Conservation (phyloP, 2,888 invertebrate species). For the Ormyrus labotus region DNA sequence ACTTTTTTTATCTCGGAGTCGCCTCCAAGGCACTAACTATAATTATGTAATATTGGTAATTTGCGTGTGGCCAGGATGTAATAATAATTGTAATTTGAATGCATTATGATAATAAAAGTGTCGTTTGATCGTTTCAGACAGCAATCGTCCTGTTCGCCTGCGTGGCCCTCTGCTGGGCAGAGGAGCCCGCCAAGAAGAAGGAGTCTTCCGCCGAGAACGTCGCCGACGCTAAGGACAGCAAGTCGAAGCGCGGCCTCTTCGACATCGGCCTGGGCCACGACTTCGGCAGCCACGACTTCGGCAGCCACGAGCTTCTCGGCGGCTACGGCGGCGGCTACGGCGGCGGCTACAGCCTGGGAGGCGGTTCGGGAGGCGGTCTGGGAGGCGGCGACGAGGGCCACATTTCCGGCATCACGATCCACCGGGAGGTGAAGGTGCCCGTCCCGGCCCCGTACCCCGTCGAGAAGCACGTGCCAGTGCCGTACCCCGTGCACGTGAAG, state of each 20-base stretch:
- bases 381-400: constrained; percentile 64
- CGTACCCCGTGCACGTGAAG: constrained; percentile 68
- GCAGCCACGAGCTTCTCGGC: constrained; percentile 44
- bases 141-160: constrained; percentile 62
- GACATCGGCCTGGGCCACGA: constrained; percentile 61
- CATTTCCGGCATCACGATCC: constrained; percentile 70
- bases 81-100: too few relatives aligned
- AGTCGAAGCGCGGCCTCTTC: constrained; percentile 69
- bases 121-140: constrained; percentile 60
- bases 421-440: constrained; percentile 68
- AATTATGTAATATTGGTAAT: too few relatives aligned
- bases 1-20: not conserved
- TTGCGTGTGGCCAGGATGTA: too few relatives aligned
- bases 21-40: too few relatives aligned
- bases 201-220: constrained; percentile 53
- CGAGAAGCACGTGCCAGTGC: constrained; percentile 68
- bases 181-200: constrained; percentile 56
- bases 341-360: constrained; percentile 52
- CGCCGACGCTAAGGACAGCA: constrained; percentile 62
- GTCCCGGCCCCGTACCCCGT: constrained; percentile 71
- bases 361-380: constrained; percentile 53
- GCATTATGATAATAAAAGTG: not conserved
- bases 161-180: constrained; percentile 58
- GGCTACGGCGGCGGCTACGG: constrained; percentile 47
- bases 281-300: constrained; percentile 51